phyloP scores from a whole-genome alignment of 2,888 invertebrate genomes.

The Tridacna gigas region DNA sequence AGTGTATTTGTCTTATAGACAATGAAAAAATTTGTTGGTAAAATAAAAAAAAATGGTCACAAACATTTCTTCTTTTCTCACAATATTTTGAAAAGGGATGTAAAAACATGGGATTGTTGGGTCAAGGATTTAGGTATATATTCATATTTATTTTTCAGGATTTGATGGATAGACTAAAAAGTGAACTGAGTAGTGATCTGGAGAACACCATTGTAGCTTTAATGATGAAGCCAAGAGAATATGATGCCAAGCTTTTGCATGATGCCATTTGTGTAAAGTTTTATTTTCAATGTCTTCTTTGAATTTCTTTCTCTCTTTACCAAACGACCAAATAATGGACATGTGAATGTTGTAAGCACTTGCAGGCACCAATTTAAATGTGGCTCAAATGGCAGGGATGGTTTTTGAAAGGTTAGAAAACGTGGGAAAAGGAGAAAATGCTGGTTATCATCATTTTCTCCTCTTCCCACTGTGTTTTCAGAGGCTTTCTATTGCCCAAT shows the following conservation, averaged over 20 bases:
- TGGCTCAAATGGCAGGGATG: not conserved
- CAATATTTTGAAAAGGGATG: no score
- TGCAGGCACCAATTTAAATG: not conserved
- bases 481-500: not conserved
- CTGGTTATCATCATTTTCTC: not conserved
- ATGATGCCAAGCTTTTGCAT: constrained; percentile 92
- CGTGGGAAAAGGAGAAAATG: not conserved
- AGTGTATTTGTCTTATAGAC: no score
- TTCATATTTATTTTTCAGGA: constrained; percentile 64
- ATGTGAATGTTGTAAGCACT: not conserved
- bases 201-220: constrained; percentile 92
- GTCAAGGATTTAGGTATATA: no score
- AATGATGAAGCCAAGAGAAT: constrained; percentile 93
- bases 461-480: not conserved
- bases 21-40: no score
- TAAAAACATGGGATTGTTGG: no score
- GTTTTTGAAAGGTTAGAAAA: not conserved
- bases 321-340: not conserved
- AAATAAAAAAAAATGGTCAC: no score
- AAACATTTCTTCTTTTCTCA: no score
- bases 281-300: not conserved
- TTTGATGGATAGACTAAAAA: constrained; percentile 76
- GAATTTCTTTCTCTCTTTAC: not conserved
- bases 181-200: constrained; percentile 94
- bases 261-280: constrained; percentile 89